Evolutionary conservation across 2,113 vertebrate species (phyloP).

Genomic region (Haplochromis burtoni): DNA sequence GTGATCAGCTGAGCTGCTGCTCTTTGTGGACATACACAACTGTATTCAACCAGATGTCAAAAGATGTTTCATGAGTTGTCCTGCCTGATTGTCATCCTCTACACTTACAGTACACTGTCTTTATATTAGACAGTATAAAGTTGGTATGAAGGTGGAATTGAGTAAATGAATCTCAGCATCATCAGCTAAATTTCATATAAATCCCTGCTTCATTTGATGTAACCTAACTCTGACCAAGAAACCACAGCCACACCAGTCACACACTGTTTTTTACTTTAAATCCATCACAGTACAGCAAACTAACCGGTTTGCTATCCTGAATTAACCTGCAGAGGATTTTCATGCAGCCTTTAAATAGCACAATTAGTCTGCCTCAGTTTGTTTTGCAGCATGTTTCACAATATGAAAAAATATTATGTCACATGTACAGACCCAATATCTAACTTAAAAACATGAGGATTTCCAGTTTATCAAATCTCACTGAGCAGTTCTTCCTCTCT

Average conservation of each 20-base stretch:
- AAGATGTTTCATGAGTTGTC: not conserved
- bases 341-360: not conserved
- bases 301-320: not conserved
- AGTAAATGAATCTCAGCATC: not conserved
- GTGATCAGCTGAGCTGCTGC: not conserved
- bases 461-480: not conserved
- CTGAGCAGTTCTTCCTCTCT: not conserved
- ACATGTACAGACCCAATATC: not conserved
- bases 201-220: not conserved
- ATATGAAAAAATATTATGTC: not conserved
- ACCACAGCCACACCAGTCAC: not conserved
- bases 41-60: not conserved
- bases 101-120: not conserved
- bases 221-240: not conserved
- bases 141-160: not conserved
- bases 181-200: not conserved
- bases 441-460: not conserved
- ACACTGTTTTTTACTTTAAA: not conserved
- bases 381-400: not conserved
- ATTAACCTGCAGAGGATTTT: not conserved
- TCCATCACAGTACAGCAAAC: not conserved
- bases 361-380: not conserved
- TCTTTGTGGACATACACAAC: not conserved
- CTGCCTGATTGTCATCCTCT: not conserved
- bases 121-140: not conserved